Evolutionary conservation across 2,113 vertebrate genomes (phyloP).

Genomic region (Rutilus rutilus): DNA sequence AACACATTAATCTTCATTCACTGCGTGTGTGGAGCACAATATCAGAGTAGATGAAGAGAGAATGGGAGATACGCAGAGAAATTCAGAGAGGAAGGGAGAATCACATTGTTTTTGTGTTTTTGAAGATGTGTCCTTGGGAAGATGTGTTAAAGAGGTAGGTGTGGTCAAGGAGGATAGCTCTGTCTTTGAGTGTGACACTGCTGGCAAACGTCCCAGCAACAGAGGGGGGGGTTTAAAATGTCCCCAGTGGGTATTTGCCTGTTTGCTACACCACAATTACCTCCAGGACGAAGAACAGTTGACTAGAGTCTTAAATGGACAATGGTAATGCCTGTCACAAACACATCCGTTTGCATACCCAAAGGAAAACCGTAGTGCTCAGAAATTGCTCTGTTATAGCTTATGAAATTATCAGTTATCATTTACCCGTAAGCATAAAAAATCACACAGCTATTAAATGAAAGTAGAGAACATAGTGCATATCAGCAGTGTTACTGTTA

Average conservation of each 20-base stretch:
- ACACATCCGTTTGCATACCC: background rate
- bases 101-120: conserved; percentile 9
- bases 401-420: background rate
- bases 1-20: conserved; percentile 92
- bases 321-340: conserved; percentile 36
- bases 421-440: background rate
- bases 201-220: conserved; percentile 17
- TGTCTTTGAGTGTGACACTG: background rate
- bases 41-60: background rate
- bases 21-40: conserved; percentile 52
- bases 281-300: background rate
- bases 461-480: background rate
- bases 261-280: conserved; percentile 33
- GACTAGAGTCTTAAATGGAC: background rate
- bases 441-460: background rate
- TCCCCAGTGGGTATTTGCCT: conserved; percentile 31
- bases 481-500: background rate
- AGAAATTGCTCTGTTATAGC: background rate
- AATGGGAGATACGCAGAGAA: background rate
- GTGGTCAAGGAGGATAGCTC: conserved; percentile 7
- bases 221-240: background rate
- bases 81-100: background rate
- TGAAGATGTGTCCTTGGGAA: conserved; percentile 25
- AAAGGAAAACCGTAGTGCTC: background rate
- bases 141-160: background rate